Conservation (phyloP, 2,797 vertebrate genomes). For the Helicolenus hilgendorfi region DNA sequence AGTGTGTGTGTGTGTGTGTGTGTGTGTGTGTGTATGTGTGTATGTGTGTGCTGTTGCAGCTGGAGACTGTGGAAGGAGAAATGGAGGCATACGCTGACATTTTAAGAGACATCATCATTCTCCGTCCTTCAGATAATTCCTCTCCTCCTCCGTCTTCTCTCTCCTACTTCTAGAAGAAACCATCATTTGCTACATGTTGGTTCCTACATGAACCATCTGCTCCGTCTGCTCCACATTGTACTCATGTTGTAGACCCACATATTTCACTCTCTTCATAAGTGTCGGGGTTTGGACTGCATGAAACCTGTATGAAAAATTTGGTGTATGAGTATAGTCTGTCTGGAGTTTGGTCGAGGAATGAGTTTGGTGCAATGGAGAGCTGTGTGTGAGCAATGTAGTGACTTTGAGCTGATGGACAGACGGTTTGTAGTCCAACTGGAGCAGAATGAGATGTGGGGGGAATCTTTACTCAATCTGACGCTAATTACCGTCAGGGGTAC, state of each 20-base stretch:
- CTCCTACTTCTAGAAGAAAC: not conserved
- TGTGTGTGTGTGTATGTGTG: too few species aligned
- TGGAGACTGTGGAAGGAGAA: not conserved
- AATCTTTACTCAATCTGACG: rapidly evolving
- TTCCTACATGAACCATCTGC: slow-evolving; percentile 10
- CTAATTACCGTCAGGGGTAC: too few species aligned
- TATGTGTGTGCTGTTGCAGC: not conserved
- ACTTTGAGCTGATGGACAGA: too few species aligned
- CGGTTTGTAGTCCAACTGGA: not conserved
- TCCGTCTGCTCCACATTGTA: not conserved
- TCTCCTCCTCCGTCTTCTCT: not conserved
- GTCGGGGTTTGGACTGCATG: not conserved
- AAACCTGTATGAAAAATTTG: not conserved
- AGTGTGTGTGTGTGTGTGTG: not conserved
- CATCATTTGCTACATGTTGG: not conserved
- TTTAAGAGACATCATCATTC: slow-evolving; percentile 25
- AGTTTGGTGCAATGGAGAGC: not conserved
- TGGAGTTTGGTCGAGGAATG: not conserved
- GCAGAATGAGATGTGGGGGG: not conserved
- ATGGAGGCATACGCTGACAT: not conserved
- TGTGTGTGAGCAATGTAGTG: not conserved
- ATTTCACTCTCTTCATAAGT: not conserved
- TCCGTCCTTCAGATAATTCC: slow-evolving; percentile 15
- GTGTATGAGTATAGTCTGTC: not conserved
- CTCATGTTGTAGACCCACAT: not conserved